These are phyloP conservation scores for Rhegmatorhina hoffmannsi DNA, from an alignment of 2,113 vertebrate genomes.

Conservation along the genomic window DNA sequence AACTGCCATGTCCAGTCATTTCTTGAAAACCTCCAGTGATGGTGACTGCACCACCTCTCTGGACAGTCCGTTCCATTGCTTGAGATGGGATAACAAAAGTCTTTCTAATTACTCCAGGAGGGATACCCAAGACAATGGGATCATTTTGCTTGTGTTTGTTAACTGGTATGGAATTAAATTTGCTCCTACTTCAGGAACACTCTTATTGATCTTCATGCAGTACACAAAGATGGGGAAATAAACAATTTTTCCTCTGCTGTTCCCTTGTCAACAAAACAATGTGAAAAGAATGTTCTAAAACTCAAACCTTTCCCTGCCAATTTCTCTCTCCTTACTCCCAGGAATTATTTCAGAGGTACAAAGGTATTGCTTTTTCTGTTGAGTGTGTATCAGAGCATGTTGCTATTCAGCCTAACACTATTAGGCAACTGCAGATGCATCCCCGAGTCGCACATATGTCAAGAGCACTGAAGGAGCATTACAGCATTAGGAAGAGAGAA, in stretches of 20 bases:
- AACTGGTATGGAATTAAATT: not conserved
- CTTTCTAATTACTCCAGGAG: not conserved
- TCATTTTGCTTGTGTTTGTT: not conserved
- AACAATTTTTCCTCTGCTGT: not conserved
- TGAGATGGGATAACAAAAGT: not conserved
- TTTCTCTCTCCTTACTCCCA: not conserved
- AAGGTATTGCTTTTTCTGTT: not conserved
- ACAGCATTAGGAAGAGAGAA: conserved; percentile 65
- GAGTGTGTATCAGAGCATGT: not conserved
- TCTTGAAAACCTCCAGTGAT: not conserved
- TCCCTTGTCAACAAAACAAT: not conserved
- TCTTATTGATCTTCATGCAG: not conserved
- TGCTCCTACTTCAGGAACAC: not conserved
- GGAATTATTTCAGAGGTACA: not conserved
- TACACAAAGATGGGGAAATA: not conserved
- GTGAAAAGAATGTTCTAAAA: not conserved
- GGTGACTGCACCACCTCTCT: not conserved
- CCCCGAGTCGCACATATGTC: conserved; percentile 53
- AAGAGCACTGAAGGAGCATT: conserved; percentile 47
- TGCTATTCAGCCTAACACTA: not conserved
- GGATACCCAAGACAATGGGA: not conserved
- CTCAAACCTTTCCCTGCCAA: not conserved
- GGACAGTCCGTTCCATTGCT: not conserved
- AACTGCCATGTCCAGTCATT: not conserved
- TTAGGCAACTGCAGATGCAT: conserved; percentile 39